A percentile compares a stretch with the other conserved stretches of the same genome.
Conservation (phyloP, 2,797 vertebrate genomes). For the Bufotes viridis region DNA sequence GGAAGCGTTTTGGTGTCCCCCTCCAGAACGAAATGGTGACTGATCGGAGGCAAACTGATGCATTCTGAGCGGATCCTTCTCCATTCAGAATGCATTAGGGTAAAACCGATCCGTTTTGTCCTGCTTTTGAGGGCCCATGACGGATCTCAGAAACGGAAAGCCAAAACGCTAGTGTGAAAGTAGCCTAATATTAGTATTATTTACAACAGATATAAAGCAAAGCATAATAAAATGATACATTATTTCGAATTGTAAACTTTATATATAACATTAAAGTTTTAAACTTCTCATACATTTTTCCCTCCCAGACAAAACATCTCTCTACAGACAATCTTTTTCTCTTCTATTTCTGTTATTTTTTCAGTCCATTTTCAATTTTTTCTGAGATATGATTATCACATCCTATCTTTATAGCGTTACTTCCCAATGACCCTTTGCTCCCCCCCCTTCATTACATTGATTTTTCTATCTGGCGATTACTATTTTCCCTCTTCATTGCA, state of each 20-base stretch:
- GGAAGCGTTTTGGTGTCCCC: too few relatives aligned
- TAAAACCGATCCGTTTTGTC: too few relatives aligned
- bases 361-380: not conserved
- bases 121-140: too few relatives aligned
- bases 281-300: not conserved
- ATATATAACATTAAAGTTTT: not conserved
- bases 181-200: too few relatives aligned
- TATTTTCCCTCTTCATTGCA: conserved; percentile 47
- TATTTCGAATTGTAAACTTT: not conserved
- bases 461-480: conserved; percentile 48
- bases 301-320: not conserved
- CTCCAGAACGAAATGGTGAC: too few relatives aligned
- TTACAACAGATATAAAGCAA: too few relatives aligned
- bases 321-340: not conserved
- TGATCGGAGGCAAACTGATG: too few relatives aligned
- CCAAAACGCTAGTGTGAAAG: too few relatives aligned
- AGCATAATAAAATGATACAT: not conserved
- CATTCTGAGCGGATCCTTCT: too few relatives aligned
- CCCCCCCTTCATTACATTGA: conserved; percentile 43
- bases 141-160: too few relatives aligned
- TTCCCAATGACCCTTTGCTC: conserved; percentile 11
- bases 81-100: too few relatives aligned
- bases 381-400: conserved; percentile 19
- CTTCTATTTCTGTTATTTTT: not conserved
- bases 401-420: conserved; percentile 12